Evolutionary conservation across 2,888 invertebrate species (phyloP).

Genomic region (Chalcis sispes): DNA sequence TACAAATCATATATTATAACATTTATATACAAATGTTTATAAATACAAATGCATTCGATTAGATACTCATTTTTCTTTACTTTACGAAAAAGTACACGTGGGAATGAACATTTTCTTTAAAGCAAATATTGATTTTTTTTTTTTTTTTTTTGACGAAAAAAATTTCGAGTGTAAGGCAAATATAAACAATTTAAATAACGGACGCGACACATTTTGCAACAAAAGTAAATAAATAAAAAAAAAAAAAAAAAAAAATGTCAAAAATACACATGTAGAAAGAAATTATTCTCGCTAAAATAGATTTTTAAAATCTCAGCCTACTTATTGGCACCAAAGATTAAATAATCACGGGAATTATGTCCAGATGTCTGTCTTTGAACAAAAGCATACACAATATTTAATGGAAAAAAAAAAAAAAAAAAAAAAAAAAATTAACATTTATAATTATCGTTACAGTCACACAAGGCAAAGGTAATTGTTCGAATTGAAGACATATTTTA

Average conservation of each 20-base stretch:
- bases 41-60: constrained; percentile 30
- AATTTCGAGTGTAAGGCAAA: constrained; percentile 40
- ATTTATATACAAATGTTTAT: constrained; percentile 43
- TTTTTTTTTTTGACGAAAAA: constrained; percentile 2
- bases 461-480: too few species aligned
- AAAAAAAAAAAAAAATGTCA: constrained; percentile 13
- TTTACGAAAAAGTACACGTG: background rate
- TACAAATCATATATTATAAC: constrained; percentile 26
- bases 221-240: background rate
- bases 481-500: too few species aligned
- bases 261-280: constrained; percentile 17
- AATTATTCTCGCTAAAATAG: constrained; percentile 12
- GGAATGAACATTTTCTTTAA: background rate
- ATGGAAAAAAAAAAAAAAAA: too few species aligned
- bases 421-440: too few species aligned
- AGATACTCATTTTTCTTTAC: constrained; percentile 4
- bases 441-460: too few species aligned
- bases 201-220: constrained; percentile 1
- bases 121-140: constrained; percentile 4
- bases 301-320: constrained; percentile 44
- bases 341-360: background rate
- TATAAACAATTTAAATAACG: background rate
- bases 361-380: too few species aligned
- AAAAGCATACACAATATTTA: too few species aligned
- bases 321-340: constrained; percentile 58